Conservation (phyloP, 2,888 invertebrate species). For the Heliconius ethilla region DNA sequence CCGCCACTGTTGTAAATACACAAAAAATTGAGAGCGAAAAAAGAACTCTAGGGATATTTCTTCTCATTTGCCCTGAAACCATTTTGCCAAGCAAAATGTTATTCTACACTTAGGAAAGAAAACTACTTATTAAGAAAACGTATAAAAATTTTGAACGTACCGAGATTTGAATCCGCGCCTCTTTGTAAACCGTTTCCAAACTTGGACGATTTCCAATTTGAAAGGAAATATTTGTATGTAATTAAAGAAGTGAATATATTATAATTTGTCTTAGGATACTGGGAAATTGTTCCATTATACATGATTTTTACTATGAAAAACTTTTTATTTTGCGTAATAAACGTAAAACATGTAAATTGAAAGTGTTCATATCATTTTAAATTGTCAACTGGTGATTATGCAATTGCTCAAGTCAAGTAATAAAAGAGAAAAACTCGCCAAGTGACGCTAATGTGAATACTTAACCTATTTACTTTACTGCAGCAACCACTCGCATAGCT, state of each 20-base stretch:
- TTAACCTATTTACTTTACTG: slow-evolving; percentile 32
- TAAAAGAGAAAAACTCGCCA: slow-evolving; percentile 27
- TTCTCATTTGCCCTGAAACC: neutral
- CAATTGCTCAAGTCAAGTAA: slow-evolving; percentile 25
- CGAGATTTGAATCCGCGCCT: no score
- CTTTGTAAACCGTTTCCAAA: no score
- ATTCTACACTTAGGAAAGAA: no score
- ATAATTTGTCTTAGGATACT: no score
- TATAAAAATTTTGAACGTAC: no score
- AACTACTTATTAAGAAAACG: no score
- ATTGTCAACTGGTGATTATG: slow-evolving; percentile 4
- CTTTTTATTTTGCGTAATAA: neutral
- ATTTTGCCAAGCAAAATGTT: neutral
- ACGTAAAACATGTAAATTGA: neutral
- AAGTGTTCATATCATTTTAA: slow-evolving; percentile 12
- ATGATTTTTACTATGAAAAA: neutral
- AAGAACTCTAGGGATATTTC: neutral
- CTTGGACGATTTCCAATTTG: no score
- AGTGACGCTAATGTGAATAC: slow-evolving; percentile 27
- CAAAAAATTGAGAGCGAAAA: no score
- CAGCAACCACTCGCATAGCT: slow-evolving; percentile 1
- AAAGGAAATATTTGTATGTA: no score
- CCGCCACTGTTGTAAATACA: no score
- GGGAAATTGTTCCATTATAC: no score
- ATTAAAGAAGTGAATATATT: no score